Evolutionary conservation across 2,888 invertebrate genomes (phyloP), one percentile per base, ranked within the genome.

Genomic region (Mamestra brassicae): DNA sequence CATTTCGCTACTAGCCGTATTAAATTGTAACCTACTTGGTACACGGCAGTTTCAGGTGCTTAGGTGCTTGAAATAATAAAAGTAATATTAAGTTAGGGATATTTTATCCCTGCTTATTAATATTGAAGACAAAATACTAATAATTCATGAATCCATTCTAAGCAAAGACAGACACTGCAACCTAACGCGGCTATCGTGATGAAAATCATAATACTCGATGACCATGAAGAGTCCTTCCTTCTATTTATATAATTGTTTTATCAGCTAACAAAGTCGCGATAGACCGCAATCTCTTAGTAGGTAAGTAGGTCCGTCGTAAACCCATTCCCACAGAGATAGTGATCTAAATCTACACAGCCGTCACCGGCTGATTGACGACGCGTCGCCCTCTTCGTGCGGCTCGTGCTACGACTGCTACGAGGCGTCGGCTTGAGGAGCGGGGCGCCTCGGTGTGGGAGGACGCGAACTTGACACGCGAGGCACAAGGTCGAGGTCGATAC

Each of bases 271-370:
- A 61, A 50, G 38, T 72, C 47, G 5, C n/a, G 34, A n/a, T n/a
- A 42, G 36, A 55, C 36, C 36, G 17, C 52, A 26, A 36, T 55
- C 2, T 50, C 42, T 80, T 26, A 79, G 73, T 79, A 17, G 76
- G 64, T 72, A 72, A 71, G 34, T 42, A 61, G 58, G 67, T 72
- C 50, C 72, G 69, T 62, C 55, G 63, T 72, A 67, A 67, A 71
- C 70, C 10, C 67, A 75, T 82, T 84, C 84, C 67, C 80, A 82
- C 69, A 63, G 50, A 72, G 84, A 82, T 80, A 80, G 38, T 34
- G 60, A 82, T 82, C 84, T 80, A 55, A 57, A 79, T 79, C 36
- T 71, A 54, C 64, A 13, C 60, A 70, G 84, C 60, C 62, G 80
- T 58, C 45, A 61, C 45, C 57, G 69, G 45, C 71, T 80, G 84